Evolutionary conservation across 2,113 vertebrate genomes (phyloP), one percentile per base, ranked within the genome.

Genomic region (Semicossyphus pulcher): DNA sequence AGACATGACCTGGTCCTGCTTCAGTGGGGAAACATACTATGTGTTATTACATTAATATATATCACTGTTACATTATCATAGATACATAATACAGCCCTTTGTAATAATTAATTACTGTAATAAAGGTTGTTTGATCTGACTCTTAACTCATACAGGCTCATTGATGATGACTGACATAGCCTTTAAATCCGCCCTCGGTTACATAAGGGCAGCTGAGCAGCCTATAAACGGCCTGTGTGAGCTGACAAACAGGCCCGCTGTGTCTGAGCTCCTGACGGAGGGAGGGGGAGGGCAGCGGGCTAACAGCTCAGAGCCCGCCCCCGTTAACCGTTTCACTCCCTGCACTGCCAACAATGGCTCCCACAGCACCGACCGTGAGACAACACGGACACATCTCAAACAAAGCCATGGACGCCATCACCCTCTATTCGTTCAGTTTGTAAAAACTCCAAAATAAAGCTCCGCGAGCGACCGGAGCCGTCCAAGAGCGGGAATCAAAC

Each of bases 241-340:
- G 1, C 56, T 44, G 65, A 31, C 76, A 76, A 23, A 34, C 80
- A 62, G 61, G 58, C 51, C 58, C n/a, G 26, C 51, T 34, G 45
- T 26, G 32, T 47, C 54, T 63, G 3, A 25, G 47, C 57, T 45
- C 37, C 20, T 29, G 31, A 51, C 52, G 72, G 34, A 29, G 39
- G 58, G 81, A 78, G 80, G 48, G 54, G 53, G 80, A n/a, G 29
- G 26, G n/a, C n/a, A 20, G 29, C 23, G 10, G 56, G 28, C 31
- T 29, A 44, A 1, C 65, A 28, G 67, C 66, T 67, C 49, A 44
- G 26, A 67, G 42, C 71, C 78, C 81, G 14, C 39, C 41, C 62
- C 57, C 11, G 42, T 92, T 88, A 89, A 93, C 91, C 87, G 29
- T 68, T 90, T 84, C 76, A 34, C 64, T 2, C 5, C 34, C 21